Evolutionary conservation across 2,797 vertebrate species (phyloP).

Genomic region (Sebastes glaucus): DNA sequence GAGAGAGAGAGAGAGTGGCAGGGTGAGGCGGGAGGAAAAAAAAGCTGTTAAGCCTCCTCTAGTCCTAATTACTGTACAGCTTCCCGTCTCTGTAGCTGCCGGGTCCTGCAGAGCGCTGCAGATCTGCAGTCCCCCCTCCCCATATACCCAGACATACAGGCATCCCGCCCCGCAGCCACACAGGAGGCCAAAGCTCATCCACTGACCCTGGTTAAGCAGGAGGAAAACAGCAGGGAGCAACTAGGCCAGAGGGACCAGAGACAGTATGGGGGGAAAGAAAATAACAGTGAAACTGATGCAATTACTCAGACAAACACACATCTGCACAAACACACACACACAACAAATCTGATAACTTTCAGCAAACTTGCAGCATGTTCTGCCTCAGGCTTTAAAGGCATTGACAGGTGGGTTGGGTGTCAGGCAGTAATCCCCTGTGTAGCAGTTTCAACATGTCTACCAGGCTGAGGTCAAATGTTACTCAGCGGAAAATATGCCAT

Average conservation of each 20-base stretch:
- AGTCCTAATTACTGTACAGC: constrained; percentile 68
- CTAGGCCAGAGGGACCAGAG: constrained; percentile 42
- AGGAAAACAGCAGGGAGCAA: constrained; percentile 42
- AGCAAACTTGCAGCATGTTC: not conserved
- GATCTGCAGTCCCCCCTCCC: not conserved
- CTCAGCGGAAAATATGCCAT: constrained; percentile 38
- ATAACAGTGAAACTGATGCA: constrained; percentile 2
- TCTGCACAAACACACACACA: constrained; percentile 24
- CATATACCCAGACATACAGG: constrained; percentile 15
- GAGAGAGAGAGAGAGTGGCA: not conserved
- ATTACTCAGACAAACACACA: constrained; percentile 22
- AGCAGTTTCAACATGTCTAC: constrained; percentile 36
- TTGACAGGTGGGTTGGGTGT: not conserved
- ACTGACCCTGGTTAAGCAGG: constrained; percentile 55
- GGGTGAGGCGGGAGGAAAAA: not conserved
- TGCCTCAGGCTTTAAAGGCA: not conserved
- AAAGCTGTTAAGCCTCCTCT: constrained; percentile 37
- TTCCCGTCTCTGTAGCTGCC: constrained; percentile 57
- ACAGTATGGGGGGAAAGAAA: constrained; percentile 38
- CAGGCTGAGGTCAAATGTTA: constrained; percentile 25
- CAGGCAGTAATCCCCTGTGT: constrained; percentile 1
- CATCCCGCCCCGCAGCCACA: constrained; percentile 32
- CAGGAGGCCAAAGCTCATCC: constrained; percentile 59
- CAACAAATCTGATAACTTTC: not conserved
- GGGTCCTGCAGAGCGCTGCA: constrained; percentile 38